These are phyloP conservation scores for Calidris pygmaea DNA, from an alignment of 2,113 vertebrate species.

Conservation along the genomic window DNA sequence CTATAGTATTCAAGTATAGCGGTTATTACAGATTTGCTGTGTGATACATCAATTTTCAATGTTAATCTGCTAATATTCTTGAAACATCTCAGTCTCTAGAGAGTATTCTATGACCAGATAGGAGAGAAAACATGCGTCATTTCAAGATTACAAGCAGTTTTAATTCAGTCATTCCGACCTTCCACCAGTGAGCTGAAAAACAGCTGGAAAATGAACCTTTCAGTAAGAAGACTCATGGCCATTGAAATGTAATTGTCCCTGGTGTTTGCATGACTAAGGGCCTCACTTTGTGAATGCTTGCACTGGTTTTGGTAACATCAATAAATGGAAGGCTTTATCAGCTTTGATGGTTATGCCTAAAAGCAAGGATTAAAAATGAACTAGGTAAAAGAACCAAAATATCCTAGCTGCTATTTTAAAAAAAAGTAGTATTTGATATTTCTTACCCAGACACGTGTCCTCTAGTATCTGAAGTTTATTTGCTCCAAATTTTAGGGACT, in stretches of 20 bases:
- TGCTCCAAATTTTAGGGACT: neutral
- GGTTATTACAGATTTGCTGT: neutral
- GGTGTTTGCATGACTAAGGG: neutral
- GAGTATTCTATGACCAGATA: neutral
- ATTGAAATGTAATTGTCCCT: constrained; percentile 28
- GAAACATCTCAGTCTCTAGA: neutral
- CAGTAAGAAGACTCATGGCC: neutral
- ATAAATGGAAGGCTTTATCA: constrained; percentile 29
- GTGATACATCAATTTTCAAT: neutral
- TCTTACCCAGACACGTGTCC: neutral
- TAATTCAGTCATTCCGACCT: constrained; percentile 4
- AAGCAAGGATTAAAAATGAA: neutral
- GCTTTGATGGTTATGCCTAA: neutral
- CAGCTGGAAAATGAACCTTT: constrained; percentile 13
- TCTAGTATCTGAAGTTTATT: neutral
- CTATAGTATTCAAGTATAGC: neutral
- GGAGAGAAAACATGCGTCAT: neutral
- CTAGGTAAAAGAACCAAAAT: neutral
- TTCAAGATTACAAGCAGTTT: neutral
- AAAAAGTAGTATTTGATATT: neutral
- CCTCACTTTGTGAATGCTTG: neutral
- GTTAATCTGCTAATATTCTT: neutral
- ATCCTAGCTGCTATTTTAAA: neutral
- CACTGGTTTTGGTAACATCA: neutral
- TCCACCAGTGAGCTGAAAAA: neutral